These are phyloP conservation scores for Erynnis tages DNA, from an alignment of 2,888 invertebrate species.

Conservation along the genomic window DNA sequence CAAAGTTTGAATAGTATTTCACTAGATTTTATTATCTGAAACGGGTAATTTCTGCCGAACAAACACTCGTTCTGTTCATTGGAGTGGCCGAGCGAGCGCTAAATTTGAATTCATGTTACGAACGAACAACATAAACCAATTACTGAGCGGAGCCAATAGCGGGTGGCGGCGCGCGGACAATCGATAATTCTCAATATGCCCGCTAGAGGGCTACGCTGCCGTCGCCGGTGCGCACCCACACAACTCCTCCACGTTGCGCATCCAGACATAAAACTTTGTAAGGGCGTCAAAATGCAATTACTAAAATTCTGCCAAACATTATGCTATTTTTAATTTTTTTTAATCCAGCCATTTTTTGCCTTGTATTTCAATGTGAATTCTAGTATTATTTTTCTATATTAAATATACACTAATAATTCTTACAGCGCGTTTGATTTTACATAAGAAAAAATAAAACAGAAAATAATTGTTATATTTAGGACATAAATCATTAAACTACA, in stretches of 20 bases:
- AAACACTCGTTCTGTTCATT: slow-evolving; percentile 63
- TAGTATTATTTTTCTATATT: no score
- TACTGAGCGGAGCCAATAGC: slow-evolving; percentile 74
- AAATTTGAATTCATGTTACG: slow-evolving; percentile 80
- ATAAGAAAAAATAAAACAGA: no score
- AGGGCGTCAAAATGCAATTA: slow-evolving; percentile 39
- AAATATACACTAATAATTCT: no score
- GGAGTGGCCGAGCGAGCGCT: slow-evolving; percentile 64
- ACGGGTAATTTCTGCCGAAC: slow-evolving; percentile 62
- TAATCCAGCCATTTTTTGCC: no score
- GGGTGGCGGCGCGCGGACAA: slow-evolving; percentile 63
- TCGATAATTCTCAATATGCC: slow-evolving; percentile 79
- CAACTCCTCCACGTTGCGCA: slow-evolving; percentile 78
- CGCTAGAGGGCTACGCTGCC: slow-evolving; percentile 75
- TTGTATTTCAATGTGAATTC: no score
- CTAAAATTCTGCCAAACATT: no score
- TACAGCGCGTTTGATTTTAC: no score
- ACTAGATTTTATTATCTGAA: slow-evolving; percentile 65
- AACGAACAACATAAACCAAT: slow-evolving; percentile 77
- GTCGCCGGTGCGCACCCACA: slow-evolving; percentile 72
- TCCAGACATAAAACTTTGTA: slow-evolving; percentile 58
- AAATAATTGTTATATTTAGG: no score
- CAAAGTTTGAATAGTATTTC: slow-evolving; percentile 62
- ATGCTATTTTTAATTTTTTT: no score
- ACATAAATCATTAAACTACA: no score